These are phyloP conservation scores for Caracal caracal DNA, from an alignment of 2,113 vertebrate genomes.

Conservation along the genomic window DNA sequence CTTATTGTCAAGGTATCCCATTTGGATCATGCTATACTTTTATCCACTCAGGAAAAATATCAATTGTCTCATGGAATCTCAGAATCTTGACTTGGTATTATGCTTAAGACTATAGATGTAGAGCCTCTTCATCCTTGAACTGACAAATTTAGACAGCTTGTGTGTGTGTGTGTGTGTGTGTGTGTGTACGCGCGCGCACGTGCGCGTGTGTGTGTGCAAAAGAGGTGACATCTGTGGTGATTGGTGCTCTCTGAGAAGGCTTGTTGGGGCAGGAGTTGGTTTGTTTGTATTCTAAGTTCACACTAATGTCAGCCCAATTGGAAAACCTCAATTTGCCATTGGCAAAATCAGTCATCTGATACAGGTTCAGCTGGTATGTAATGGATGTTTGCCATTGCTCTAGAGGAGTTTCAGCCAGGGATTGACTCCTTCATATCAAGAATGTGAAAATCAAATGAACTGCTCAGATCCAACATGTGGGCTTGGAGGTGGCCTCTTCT, in stretches of 20 bases:
- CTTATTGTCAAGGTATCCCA: neutral
- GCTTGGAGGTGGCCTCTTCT: neutral
- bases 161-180: neutral
- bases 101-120: neutral
- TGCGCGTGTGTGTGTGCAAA: neutral
- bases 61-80: constrained; percentile 7
- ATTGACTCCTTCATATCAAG: neutral
- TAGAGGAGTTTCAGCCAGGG: constrained; percentile 14
- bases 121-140: neutral
- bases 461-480: neutral
- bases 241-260: constrained; percentile 26
- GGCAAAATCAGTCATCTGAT: constrained; percentile 35
- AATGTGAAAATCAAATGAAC: constrained; percentile 37
- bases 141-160: constrained; percentile 1
- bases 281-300: constrained; percentile 52
- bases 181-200: neutral
- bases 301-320: constrained; percentile 44
- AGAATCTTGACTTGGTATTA: neutral
- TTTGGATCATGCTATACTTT: constrained; percentile 13
- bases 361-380: constrained; percentile 39
- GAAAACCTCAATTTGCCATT: constrained; percentile 55
- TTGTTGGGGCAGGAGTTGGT: constrained; percentile 33
- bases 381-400: constrained; percentile 23
- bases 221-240: neutral
- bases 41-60: constrained; percentile 19